These are phyloP conservation scores for Agrilus planipennis DNA, from an alignment of 1,140 invertebrate genomes.

Conservation along the genomic window DNA sequence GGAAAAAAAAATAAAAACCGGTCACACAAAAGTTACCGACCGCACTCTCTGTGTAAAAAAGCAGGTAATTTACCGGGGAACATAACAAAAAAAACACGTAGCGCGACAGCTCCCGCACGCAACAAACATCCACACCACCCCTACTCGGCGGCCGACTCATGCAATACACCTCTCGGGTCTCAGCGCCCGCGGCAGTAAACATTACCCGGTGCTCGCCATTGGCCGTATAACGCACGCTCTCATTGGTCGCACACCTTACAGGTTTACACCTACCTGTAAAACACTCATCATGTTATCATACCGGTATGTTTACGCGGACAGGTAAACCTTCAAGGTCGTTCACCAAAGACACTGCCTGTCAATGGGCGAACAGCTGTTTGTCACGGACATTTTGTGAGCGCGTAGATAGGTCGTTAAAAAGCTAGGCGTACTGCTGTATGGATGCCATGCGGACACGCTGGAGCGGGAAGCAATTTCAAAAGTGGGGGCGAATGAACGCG, in stretches of 20 bases:
- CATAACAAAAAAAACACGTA: constrained; percentile 2
- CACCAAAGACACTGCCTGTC: constrained; percentile 1
- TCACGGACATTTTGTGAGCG: constrained; percentile 21
- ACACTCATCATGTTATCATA: background rate
- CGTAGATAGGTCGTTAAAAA: constrained; percentile 22
- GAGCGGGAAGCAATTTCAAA: constrained; percentile 16
- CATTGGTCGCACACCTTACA: constrained; percentile 34
- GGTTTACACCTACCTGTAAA: constrained; percentile 29
- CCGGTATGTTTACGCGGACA: background rate
- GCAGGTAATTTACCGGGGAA: background rate
- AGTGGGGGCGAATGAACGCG: constrained; percentile 15
- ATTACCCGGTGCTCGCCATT: constrained; percentile 30
- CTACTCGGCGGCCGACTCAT: constrained; percentile 20
- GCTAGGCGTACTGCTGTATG: constrained; percentile 16
- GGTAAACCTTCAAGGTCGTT: constrained; percentile 9
- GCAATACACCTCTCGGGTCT: constrained; percentile 21
- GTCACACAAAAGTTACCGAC: background rate
- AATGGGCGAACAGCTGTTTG: constrained; percentile 28
- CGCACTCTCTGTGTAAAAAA: background rate
- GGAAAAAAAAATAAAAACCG: background rate
- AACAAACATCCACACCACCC: constrained; percentile 24
- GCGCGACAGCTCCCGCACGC: constrained; percentile 4
- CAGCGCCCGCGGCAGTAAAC: constrained; percentile 30
- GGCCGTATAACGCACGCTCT: constrained; percentile 21
- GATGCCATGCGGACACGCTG: constrained; percentile 12